Conservation (phyloP, 2,888 invertebrate species). For the Heliconius sara region DNA sequence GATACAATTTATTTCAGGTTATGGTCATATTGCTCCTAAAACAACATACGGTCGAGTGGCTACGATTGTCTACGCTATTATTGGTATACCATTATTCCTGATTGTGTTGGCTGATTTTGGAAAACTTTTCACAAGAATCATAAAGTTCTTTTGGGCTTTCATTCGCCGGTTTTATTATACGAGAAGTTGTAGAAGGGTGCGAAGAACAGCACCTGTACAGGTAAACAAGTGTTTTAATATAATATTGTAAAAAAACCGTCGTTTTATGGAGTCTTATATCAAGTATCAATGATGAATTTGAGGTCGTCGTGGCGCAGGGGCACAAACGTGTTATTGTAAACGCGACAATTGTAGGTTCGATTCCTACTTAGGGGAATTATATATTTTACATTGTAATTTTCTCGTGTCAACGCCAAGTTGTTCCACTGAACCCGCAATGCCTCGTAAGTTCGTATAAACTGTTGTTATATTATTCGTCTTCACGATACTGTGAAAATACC, state of each 20-base stretch:
- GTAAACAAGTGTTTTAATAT: conserved; percentile 64
- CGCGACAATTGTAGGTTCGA: too few relatives aligned
- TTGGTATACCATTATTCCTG: conserved; percentile 98
- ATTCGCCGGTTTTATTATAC: conserved; percentile 93
- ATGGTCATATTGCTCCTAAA: conserved; percentile 97
- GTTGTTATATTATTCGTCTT: too few relatives aligned
- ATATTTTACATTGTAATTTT: too few relatives aligned
- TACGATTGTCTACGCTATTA: conserved; percentile 96
- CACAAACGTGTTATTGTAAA: too few relatives aligned
- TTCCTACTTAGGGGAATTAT: too few relatives aligned
- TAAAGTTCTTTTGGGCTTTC: conserved; percentile 95
- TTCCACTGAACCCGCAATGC: too few relatives aligned
- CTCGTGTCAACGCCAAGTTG: too few relatives aligned
- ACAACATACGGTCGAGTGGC: conserved; percentile 93
- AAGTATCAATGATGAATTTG: too few relatives aligned
- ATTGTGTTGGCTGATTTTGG: conserved; percentile 97
- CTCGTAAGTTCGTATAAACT: too few relatives aligned
- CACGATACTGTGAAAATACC: too few relatives aligned
- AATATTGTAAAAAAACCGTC: not conserved
- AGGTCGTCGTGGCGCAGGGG: too few relatives aligned
- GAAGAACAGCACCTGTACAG: conserved; percentile 90
- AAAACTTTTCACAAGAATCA: conserved; percentile 94
- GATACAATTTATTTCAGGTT: conserved; percentile 86
- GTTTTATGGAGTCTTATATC: too few relatives aligned
- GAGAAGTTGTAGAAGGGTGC: conserved; percentile 90